Evolutionary conservation across 2,888 invertebrate genomes (phyloP), one percentile per base, ranked within the genome.

Genomic region (Agrilus biguttatus): DNA sequence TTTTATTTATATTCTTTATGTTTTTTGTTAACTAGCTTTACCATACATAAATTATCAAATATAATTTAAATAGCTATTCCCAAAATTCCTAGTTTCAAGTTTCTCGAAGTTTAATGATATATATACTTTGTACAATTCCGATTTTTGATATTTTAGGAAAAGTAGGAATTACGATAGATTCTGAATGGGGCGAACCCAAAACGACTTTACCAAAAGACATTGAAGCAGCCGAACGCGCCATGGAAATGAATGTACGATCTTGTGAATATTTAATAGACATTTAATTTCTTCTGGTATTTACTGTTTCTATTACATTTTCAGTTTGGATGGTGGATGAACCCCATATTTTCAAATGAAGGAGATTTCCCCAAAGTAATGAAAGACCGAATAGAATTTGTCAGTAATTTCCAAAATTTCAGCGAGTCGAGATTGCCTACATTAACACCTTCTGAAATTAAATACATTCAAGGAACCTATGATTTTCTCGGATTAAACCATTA

Each of bases 401-500:
- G 74, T 49, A 47, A 47, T 21, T 40, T 51, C 2, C 67, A 74
- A 53, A 69, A 69, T 6, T 64, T 61, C 39, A 38, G 52, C 0
- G 48, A 50, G 35, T 72, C 73, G 1, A 57, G 70, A 44, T 55
- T 75, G 19, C 74, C 73, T 0, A 43, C 46, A 34, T 68, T 75
- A 39, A 59, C 64, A 0, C 35, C 49, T 10, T 49, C 62, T 10
- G 71, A 73, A 65, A 59, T 72, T 7, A 46, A 61, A 23, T 53
- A 57, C 8, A 62, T 73, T 36, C 54, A 54, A 55, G 75, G 69
- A 54, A 70, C 69, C 48, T 69, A 55, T 47, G 83, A 83, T 57
- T 81, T 78, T 59, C 65, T 82, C 28, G 81, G 79, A 1, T 51
- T 83, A 5, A 83, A 81, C 54, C 70, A 77, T 44, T 83, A 78